phyloP scores from a whole-genome alignment of 2,888 invertebrate species.

The Cryptocheilus praepositus region DNA sequence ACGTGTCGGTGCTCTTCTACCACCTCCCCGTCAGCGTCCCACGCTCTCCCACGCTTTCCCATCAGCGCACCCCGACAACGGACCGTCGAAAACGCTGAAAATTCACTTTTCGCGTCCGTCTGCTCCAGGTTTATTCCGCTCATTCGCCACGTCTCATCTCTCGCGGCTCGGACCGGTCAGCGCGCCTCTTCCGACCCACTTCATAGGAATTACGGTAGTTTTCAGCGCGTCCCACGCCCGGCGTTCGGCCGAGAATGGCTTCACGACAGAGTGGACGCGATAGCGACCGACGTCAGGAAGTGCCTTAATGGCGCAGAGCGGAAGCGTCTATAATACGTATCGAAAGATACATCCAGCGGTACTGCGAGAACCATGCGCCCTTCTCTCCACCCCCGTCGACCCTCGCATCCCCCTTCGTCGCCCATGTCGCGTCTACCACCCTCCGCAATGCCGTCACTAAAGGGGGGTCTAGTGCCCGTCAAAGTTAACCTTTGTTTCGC shows the following conservation, averaged over 20 bases:
- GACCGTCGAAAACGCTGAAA: no score
- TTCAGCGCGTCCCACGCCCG: neutral
- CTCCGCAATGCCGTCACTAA: constrained; percentile 34
- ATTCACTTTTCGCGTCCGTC: no score
- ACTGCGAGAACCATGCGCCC: neutral
- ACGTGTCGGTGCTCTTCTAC: no score
- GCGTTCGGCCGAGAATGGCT: constrained; percentile 8
- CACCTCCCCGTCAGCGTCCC: no score
- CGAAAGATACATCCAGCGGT: constrained; percentile 48
- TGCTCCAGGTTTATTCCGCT: no score
- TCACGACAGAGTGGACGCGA: constrained; percentile 32
- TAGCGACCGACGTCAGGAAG: constrained; percentile 37
- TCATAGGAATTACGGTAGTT: neutral
- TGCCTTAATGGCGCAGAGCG: constrained; percentile 38
- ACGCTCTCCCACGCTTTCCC: no score
- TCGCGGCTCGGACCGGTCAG: no score
- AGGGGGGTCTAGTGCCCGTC: constrained; percentile 56
- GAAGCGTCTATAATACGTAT: constrained; percentile 51
- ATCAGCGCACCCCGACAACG: no score
- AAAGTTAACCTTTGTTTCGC: constrained; percentile 68
- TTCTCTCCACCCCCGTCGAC: neutral
- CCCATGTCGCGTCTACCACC: constrained; percentile 9
- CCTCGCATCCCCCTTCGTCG: neutral
- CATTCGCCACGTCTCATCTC: no score
- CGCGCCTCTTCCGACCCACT: neutral